Evolutionary conservation across 2,888 invertebrate genomes (phyloP), one percentile per base, ranked within the genome.

Genomic region (Nebria salina): DNA sequence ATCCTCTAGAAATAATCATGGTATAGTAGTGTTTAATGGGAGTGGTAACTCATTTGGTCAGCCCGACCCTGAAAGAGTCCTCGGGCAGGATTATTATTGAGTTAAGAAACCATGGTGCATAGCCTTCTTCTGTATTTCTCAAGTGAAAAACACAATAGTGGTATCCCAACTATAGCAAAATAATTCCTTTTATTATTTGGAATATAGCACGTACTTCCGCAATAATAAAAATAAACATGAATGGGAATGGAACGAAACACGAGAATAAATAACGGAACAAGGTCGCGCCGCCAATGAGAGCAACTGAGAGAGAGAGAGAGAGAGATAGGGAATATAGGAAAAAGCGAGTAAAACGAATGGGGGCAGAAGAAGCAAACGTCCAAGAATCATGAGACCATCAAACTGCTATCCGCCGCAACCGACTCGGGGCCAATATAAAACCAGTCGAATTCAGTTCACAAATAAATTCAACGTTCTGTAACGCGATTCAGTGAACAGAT

Each of bases 401-500:
- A 25, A 26, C 34, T 70, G 25, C 20, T 34, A 34, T 20, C 25
- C 34, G 26, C 70, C 20, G 26, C 70, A 70, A 34, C 34, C 20
- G 70, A 70, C 70, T 70, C 54, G 54, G 70, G 26, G 25, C 70
- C 70, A 70, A 70, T 70, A 70, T 70, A 70, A 70, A 70, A 70
- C 70, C 11, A 25, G 70, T 70, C 70, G 70, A 70, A 77, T 72
- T 77, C 77, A 77, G 72, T 77, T 77, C 77, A 20, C 26, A 64
- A 77, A 77, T 77, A 77, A 77, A 77, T 77, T 77, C 64, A 26
- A 65, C 72, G 72, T 54, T 42, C 72, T 72, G 72, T 77, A 78
- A 78, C 78, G 34, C 34, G 78, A 73, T 78, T 72, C 73, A n/a
- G 72, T 64, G 77, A 66, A 65, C 72, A 68, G 72, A 77, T 76